These are phyloP conservation scores for Hirtodrosophila alboralis DNA, from an alignment of 2,888 invertebrate species.

Conservation along the genomic window DNA sequence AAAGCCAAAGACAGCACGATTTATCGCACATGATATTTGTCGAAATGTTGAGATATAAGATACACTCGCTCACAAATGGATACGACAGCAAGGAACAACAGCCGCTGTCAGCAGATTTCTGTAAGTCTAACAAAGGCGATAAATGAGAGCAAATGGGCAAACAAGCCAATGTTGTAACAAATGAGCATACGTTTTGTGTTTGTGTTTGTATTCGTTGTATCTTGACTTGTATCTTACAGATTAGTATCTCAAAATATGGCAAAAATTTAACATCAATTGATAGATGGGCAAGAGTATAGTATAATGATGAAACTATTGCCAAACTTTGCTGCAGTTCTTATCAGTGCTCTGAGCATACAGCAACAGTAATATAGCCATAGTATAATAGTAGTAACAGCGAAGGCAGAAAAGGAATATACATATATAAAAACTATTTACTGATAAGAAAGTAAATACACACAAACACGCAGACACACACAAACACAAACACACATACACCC, in stretches of 20 bases:
- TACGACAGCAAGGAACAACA: conserved; percentile 24
- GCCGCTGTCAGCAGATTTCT: conserved; percentile 63
- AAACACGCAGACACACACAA: conserved; percentile 8
- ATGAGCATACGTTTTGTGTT: conserved; percentile 21
- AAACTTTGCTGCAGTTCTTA: conserved; percentile 26
- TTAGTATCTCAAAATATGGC: conserved; percentile 8
- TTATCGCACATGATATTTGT: conserved; percentile 66
- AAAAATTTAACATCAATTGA: neutral
- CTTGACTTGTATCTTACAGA: conserved; percentile 4
- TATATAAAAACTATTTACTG: conserved; percentile 76
- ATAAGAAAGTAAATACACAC: conserved; percentile 57
- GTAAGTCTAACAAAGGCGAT: conserved; percentile 52
- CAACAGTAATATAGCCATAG: conserved; percentile 48
- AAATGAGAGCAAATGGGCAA: conserved; percentile 56
- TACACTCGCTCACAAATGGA: conserved; percentile 26
- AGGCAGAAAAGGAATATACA: conserved; percentile 32
- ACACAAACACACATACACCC: conserved; percentile 8
- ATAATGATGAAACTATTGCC: conserved; percentile 27
- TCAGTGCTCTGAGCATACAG: conserved; percentile 19
- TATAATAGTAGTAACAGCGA: conserved; percentile 21
- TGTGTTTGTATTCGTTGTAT: conserved; percentile 2
- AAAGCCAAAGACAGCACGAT: conserved; percentile 52
- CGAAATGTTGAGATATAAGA: conserved; percentile 58
- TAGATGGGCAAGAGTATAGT: too few species aligned
- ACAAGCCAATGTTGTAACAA: conserved; percentile 54